Evolutionary conservation across 1,140 invertebrate species (phyloP).

Genomic region (Trachymyrmex septentrionalis): DNA sequence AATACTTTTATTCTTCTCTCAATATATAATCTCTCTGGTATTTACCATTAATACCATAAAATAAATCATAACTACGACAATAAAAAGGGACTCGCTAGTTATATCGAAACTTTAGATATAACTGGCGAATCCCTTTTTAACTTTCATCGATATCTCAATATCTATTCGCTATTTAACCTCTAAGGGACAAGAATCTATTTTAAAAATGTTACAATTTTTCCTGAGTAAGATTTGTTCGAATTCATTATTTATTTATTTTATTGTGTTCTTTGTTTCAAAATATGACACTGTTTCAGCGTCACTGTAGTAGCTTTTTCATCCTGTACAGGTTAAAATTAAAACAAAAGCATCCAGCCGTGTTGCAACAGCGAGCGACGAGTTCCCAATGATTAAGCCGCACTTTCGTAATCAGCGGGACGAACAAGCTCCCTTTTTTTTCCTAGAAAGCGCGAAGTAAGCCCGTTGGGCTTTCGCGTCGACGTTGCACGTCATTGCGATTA

Average conservation of each 20-base stretch:
- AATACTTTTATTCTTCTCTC: conserved; percentile 8
- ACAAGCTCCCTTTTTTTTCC: neutral
- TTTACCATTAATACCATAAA: neutral
- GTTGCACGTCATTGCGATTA: conserved; percentile 69
- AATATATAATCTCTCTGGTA: neutral
- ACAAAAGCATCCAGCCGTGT: neutral
- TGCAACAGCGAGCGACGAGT: neutral
- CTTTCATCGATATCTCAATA: neutral
- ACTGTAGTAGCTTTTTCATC: too few species aligned
- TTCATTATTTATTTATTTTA: too few species aligned
- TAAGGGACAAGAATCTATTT: too few species aligned
- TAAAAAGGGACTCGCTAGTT: too few species aligned
- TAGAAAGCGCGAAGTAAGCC: neutral
- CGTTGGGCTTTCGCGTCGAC: neutral
- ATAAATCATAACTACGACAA: neutral
- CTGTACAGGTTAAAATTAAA: too few species aligned
- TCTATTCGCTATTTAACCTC: neutral
- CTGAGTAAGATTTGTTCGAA: too few species aligned
- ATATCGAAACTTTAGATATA: neutral
- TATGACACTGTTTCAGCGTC: too few species aligned
- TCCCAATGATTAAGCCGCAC: conserved; percentile 24
- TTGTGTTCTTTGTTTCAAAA: too few species aligned
- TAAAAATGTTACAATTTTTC: too few species aligned
- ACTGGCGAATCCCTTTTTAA: neutral
- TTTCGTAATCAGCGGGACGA: conserved; percentile 10